These are phyloP conservation scores for Epinotia ramella DNA, from an alignment of 2,888 invertebrate genomes.

Conservation along the genomic window DNA sequence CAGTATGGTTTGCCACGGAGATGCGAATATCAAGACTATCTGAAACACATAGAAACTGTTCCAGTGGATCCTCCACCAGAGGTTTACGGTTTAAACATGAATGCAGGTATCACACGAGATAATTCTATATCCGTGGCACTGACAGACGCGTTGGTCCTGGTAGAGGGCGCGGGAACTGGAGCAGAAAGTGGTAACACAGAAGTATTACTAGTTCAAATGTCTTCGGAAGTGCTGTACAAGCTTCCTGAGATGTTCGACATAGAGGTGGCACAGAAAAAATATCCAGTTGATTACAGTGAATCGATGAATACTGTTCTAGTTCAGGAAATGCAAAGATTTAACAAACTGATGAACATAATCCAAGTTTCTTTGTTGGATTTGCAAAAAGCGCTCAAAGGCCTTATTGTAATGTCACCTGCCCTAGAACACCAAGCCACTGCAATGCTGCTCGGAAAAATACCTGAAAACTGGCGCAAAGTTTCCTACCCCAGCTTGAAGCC, in stretches of 20 bases:
- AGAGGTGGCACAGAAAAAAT: conserved; percentile 87
- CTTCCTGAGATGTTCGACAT: conserved; percentile 88
- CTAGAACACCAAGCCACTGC: conserved; percentile 90
- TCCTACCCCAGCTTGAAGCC: conserved; percentile 97
- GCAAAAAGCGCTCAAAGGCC: conserved; percentile 92
- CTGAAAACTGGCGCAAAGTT: conserved; percentile 91
- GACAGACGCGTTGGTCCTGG: conserved; percentile 89
- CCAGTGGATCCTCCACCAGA: conserved; percentile 93
- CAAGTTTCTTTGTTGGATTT: conserved; percentile 88
- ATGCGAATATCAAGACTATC: conserved; percentile 89
- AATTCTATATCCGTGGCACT: conserved; percentile 90
- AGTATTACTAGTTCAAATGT: conserved; percentile 86
- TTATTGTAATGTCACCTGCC: conserved; percentile 94
- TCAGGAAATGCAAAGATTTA: conserved; percentile 91
- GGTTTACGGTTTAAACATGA: conserved; percentile 95
- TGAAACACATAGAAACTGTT: conserved; percentile 90
- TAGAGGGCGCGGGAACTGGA: conserved; percentile 87
- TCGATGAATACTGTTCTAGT: conserved; percentile 95
- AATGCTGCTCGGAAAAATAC: conserved; percentile 90
- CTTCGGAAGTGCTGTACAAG: conserved; percentile 86
- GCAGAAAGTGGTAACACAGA: conserved; percentile 88
- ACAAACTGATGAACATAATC: conserved; percentile 88
- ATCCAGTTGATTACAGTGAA: conserved; percentile 91
- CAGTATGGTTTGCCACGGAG: conserved; percentile 90
- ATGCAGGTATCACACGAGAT: conserved; percentile 95